A percentile compares a stretch with the other conserved stretches of the same genome.
phyloP scores from a whole-genome alignment of 2,113 vertebrate genomes.

The Lota lota region DNA sequence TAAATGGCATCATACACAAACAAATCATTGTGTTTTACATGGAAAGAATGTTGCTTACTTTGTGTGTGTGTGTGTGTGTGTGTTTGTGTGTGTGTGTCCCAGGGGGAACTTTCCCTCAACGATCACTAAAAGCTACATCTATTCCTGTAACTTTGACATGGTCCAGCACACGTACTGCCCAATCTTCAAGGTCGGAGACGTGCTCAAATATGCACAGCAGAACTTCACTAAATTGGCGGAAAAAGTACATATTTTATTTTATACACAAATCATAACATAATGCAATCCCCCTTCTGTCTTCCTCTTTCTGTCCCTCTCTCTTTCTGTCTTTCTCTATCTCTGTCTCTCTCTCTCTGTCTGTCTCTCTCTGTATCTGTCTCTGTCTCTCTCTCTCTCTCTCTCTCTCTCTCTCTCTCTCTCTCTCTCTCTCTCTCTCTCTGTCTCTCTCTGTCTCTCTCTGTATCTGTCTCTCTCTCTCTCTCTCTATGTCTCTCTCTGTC shows the following conservation, averaged over 20 bases:
- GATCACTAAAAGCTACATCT: conserved; percentile 70
- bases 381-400: too few relatives aligned
- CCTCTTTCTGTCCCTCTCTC: too few relatives aligned
- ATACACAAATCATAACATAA: too few relatives aligned
- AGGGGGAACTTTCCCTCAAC: conserved; percentile 83
- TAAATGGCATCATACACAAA: too few relatives aligned
- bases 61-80: conserved; percentile 6
- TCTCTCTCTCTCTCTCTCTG: too few relatives aligned
- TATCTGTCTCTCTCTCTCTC: not conserved
- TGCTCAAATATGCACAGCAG: conserved; percentile 81
- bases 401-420: too few relatives aligned
- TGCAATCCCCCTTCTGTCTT: too few relatives aligned
- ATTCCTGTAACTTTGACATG: conserved; percentile 80
- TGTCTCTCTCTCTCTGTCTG: too few relatives aligned
- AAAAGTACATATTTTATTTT: conserved; percentile 66
- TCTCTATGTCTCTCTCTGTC: too few relatives aligned
- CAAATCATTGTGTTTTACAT: too few relatives aligned
- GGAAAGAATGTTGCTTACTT: not conserved
- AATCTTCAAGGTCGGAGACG: conserved; percentile 88
- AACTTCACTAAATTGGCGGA: conserved; percentile 81
- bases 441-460: not conserved
- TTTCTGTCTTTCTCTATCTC: too few relatives aligned
- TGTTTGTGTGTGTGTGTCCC: conserved; percentile 2
- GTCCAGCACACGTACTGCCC: conserved; percentile 82
- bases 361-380: too few relatives aligned